Evolutionary conservation across 2,797 vertebrate species (phyloP).

Genomic region (Myotis daubentonii): DNA sequence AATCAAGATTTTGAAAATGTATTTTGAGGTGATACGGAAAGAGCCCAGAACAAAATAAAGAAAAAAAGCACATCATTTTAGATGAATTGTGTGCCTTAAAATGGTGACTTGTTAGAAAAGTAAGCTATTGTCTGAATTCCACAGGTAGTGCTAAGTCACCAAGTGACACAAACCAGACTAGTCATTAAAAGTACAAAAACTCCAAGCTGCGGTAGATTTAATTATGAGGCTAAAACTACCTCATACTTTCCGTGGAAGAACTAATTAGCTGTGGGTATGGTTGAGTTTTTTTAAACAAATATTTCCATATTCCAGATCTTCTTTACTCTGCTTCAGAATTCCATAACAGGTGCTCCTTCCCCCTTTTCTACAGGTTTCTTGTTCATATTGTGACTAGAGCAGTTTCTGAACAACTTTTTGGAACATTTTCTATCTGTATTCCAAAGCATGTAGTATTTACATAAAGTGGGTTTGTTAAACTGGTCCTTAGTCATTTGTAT

Average conservation of each 20-base stretch:
- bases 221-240: constrained; percentile 86
- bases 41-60: constrained; percentile 49
- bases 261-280: constrained; percentile 62
- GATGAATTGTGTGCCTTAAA: constrained; percentile 85
- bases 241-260: constrained; percentile 86
- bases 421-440: constrained; percentile 87
- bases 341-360: constrained; percentile 90
- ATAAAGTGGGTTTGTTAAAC: constrained; percentile 93
- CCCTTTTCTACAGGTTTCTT: constrained; percentile 87
- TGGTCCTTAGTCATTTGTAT: constrained; percentile 98
- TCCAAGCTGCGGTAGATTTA: constrained; percentile 70
- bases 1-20: constrained; percentile 35
- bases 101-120: constrained; percentile 79
- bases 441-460: constrained; percentile 97
- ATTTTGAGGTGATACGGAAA: constrained; percentile 74
- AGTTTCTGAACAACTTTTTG: constrained; percentile 88
- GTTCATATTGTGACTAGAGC: constrained; percentile 94
- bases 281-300: constrained; percentile 51
- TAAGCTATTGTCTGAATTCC: constrained; percentile 54
- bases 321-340: constrained; percentile 87
- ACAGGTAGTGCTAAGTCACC: constrained; percentile 59
- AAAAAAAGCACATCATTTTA: constrained; percentile 20
- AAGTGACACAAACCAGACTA: constrained; percentile 66
- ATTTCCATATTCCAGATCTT: constrained; percentile 69
- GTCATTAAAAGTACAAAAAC: background rate